Evolutionary conservation across 2,113 vertebrate species (phyloP).

Genomic region (Lates calcarifer): DNA sequence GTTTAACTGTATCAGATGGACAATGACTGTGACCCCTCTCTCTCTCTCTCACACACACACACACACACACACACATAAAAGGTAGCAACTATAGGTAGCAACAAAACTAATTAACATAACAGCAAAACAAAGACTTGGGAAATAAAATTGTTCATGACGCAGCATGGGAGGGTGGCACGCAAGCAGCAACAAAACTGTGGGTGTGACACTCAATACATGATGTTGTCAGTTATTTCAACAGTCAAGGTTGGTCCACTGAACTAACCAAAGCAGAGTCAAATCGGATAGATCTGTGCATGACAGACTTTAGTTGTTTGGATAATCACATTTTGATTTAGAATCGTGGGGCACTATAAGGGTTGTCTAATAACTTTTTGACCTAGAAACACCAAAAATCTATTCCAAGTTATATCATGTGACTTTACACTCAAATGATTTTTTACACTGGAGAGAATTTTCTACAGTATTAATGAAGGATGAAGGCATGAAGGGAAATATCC

Average conservation of each 20-base stretch:
- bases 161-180: background rate
- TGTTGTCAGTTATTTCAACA: background rate
- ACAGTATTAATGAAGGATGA: background rate
- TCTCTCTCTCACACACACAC: constrained; percentile 8
- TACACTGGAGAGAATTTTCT: background rate
- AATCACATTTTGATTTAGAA: too few relatives aligned
- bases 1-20: constrained; percentile 40
- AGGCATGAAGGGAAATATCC: background rate
- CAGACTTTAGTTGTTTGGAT: too few relatives aligned
- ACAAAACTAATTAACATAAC: background rate
- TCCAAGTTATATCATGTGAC: constrained; percentile 8
- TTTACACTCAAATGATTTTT: constrained; percentile 3
- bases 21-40: background rate
- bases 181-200: background rate
- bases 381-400: too few relatives aligned
- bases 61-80: constrained; percentile 12
- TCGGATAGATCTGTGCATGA: too few relatives aligned
- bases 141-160: background rate
- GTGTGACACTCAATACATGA: background rate
- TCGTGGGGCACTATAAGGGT: too few relatives aligned
- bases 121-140: too few relatives aligned
- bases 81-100: background rate
- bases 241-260: background rate
- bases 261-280: background rate
- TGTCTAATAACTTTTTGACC: too few relatives aligned